Conservation (phyloP, 2,113 vertebrate species). For the Paedocypris sp. region DNA sequence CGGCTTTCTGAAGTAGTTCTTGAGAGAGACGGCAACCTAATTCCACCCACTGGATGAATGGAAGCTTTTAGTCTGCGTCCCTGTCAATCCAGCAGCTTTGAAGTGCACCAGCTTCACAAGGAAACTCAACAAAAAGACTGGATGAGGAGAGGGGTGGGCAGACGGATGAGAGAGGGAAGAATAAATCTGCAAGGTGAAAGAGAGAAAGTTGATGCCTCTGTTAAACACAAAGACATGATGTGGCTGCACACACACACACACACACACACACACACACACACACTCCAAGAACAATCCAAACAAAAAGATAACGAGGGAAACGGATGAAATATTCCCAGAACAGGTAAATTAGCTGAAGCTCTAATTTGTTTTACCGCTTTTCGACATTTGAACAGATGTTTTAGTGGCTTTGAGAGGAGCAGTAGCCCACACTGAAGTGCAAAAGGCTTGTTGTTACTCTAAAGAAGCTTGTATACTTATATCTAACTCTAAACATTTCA, state of each 20-base stretch:
- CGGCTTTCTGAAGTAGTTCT: constrained; percentile 58
- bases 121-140: constrained; percentile 46
- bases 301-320: constrained; percentile 25
- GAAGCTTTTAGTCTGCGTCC: constrained; percentile 54
- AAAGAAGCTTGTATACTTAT: too few relatives aligned
- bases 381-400: constrained; percentile 31
- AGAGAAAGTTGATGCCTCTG: constrained; percentile 51
- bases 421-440: constrained; percentile 4
- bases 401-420: constrained; percentile 20
- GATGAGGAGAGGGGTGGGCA: too few relatives aligned
- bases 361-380: constrained; percentile 31
- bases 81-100: constrained; percentile 61
- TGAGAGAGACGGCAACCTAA: constrained; percentile 61
- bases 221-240: constrained; percentile 45
- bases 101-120: constrained; percentile 61
- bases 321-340: constrained; percentile 34
- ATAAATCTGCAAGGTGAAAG: constrained; percentile 1
- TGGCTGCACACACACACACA: constrained; percentile 12
- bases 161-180: constrained; percentile 1
- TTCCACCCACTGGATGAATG: constrained; percentile 58
- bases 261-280: too few relatives aligned
- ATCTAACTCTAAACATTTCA: too few relatives aligned
- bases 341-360: constrained; percentile 22
- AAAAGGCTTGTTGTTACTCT: too few relatives aligned
- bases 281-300: constrained; percentile 7